A percentile compares a stretch with the other conserved stretches of the same genome.
These are phyloP conservation scores for Pelodiscus sinensis DNA, from an alignment of 2,113 vertebrate species.

Conservation along the genomic window DNA sequence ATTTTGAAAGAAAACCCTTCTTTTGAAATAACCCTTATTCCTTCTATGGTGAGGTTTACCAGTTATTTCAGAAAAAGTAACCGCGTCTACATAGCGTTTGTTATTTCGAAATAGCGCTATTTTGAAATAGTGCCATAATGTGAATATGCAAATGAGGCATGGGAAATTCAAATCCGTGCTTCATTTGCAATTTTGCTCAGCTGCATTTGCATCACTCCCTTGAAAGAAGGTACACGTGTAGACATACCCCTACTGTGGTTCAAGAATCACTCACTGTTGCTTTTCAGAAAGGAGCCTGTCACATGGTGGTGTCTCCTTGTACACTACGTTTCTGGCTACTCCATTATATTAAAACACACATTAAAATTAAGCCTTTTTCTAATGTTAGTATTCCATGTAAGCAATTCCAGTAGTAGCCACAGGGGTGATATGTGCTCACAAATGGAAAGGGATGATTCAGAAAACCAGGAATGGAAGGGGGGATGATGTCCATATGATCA, in stretches of 20 bases:
- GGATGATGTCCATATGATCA: background rate
- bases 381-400: background rate
- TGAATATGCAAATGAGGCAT: too few species aligned
- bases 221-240: too few species aligned
- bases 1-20: too few species aligned
- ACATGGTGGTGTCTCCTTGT: background rate
- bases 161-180: too few species aligned
- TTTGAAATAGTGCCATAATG: too few species aligned
- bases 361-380: background rate
- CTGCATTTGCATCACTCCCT: too few species aligned
- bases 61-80: too few species aligned
- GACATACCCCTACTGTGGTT: background rate
- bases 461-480: background rate
- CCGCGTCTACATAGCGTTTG: too few species aligned
- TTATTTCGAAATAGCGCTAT: too few species aligned
- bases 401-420: background rate
- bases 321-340: background rate
- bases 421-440: background rate
- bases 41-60: too few species aligned
- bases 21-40: too few species aligned
- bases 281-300: background rate
- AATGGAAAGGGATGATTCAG: accelerated
- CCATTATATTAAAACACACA: background rate
- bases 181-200: too few species aligned
- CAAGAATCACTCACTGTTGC: background rate